Evolutionary conservation across 2,113 vertebrate genomes (phyloP).

Genomic region (Uropsilus gracilis): DNA sequence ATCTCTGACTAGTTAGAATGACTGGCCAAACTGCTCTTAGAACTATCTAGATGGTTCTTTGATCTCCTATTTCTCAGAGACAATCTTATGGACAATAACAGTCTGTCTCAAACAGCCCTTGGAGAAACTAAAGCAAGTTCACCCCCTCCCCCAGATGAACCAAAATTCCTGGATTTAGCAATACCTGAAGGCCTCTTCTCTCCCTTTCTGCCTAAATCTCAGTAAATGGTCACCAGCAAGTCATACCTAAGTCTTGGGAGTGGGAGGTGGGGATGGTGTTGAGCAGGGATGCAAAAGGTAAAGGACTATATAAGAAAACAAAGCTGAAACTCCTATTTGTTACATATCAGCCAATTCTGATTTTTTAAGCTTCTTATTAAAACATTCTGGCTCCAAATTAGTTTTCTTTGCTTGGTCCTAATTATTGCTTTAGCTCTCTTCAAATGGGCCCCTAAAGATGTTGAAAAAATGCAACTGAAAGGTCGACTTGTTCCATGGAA

Average conservation of each 20-base stretch:
- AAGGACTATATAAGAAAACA: slow-evolving; percentile 29
- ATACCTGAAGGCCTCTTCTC: background rate
- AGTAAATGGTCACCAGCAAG: slow-evolving; percentile 31
- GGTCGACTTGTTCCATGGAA: slow-evolving; percentile 52
- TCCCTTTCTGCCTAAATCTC: background rate
- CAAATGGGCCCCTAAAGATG: slow-evolving; percentile 64
- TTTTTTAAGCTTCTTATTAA: slow-evolving; percentile 64
- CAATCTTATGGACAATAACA: slow-evolving; percentile 31
- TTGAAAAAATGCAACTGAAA: slow-evolving; percentile 67
- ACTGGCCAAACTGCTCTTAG: slow-evolving; percentile 8
- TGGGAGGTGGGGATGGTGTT: background rate
- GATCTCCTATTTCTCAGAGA: slow-evolving; percentile 6
- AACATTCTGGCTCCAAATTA: slow-evolving; percentile 56
- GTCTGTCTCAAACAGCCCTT: background rate
- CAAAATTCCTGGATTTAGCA: background rate
- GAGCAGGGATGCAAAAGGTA: slow-evolving; percentile 6
- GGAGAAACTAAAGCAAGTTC: slow-evolving; percentile 25
- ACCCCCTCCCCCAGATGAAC: background rate
- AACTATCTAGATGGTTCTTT: slow-evolving; percentile 30
- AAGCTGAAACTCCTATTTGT: slow-evolving; percentile 45
- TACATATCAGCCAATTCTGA: slow-evolving; percentile 18
- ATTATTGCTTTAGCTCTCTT: slow-evolving; percentile 62
- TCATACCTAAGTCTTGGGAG: slow-evolving; percentile 20
- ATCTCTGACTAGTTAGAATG: slow-evolving; percentile 43
- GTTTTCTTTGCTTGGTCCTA: slow-evolving; percentile 70